phyloP scores from a whole-genome alignment of 2,113 vertebrate species.

The Vulpes vulpes region DNA sequence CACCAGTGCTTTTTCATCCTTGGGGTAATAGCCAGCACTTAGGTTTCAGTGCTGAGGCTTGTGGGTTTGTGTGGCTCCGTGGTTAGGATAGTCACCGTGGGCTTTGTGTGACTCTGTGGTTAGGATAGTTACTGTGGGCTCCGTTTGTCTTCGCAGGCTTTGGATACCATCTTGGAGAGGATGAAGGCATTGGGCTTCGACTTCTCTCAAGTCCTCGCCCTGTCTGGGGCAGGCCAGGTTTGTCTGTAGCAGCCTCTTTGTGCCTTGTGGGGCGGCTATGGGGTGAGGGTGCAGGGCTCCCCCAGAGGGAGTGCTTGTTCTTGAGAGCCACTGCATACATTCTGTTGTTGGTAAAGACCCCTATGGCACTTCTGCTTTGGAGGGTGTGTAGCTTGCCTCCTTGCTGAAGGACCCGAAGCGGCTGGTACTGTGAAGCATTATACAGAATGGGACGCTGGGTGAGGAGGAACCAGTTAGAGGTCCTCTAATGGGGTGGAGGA shows the following conservation, averaged over 20 bases:
- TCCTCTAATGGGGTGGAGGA: not conserved
- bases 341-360: not conserved
- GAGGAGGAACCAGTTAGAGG: not conserved
- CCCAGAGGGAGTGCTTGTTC: accelerated
- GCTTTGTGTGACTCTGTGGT: constrained; percentile 62
- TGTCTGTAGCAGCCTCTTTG: constrained; percentile 18
- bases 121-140: constrained; percentile 54
- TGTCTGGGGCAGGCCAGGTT: constrained; percentile 98
- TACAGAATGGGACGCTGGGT: not conserved
- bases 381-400: not conserved
- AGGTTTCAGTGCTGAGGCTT: constrained; percentile 48
- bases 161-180: constrained; percentile 94
- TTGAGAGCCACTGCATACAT: accelerated
- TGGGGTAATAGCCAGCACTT: constrained; percentile 34
- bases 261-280: accelerated
- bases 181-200: constrained; percentile 92
- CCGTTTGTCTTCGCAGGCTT: constrained; percentile 89
- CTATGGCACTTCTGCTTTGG: not conserved
- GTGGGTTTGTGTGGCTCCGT: constrained; percentile 62
- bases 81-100: constrained; percentile 38
- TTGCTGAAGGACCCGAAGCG: not conserved
- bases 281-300: not conserved
- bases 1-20: constrained; percentile 39
- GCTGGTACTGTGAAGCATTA: not conserved
- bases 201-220: constrained; percentile 91